phyloP scores from a whole-genome alignment of 2,113 vertebrate genomes.

The Astur gentilis region DNA sequence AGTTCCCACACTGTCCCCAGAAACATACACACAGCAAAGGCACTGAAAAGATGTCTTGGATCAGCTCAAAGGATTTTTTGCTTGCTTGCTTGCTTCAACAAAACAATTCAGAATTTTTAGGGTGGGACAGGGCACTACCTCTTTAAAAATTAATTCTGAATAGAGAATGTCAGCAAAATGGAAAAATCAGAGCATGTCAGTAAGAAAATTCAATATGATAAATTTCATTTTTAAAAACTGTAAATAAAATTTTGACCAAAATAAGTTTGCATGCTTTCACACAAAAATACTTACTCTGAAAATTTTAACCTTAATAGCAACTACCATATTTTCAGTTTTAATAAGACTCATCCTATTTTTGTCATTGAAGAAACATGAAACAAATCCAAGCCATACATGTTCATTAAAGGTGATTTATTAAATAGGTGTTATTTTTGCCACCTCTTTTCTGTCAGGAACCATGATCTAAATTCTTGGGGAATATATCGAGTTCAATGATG shows the following conservation, averaged over 20 bases:
- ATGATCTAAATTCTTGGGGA: neutral
- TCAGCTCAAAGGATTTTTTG: neutral
- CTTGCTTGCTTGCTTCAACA: neutral
- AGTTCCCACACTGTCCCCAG: neutral
- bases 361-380: neutral
- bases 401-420: neutral
- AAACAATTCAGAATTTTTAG: neutral
- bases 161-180: neutral
- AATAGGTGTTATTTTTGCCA: neutral
- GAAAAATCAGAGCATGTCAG: neutral
- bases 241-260: neutral
- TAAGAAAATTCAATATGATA: neutral
- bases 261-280: neutral
- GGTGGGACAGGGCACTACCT: neutral
- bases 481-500: neutral
- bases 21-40: neutral
- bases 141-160: neutral
- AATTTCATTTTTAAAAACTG: neutral
- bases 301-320: neutral
- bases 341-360: neutral
- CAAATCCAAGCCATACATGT: neutral
- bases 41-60: neutral
- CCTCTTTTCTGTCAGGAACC: neutral
- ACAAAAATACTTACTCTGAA: neutral
- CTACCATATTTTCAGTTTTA: neutral